Evolutionary conservation across 2,888 invertebrate species (phyloP), one percentile per base, ranked within the genome.

Genomic region (Lycophotia porphyrea): DNA sequence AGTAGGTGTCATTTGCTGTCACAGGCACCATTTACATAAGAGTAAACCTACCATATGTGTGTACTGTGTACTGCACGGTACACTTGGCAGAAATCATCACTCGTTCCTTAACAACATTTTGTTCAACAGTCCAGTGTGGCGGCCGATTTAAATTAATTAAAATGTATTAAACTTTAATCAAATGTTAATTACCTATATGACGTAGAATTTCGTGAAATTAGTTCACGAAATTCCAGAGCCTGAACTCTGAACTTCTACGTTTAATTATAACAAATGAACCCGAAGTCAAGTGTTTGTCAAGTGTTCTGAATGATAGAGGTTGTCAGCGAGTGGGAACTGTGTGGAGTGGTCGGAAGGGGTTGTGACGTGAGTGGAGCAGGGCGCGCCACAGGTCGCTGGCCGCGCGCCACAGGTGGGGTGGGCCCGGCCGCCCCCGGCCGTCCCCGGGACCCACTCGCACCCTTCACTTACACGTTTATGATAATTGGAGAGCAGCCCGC

Each of bases 381-480:
- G 85, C 81, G 89, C 85, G 89, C 91, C 87, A 90, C 90, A 89
- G 90, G 91, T 90, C 88, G 87, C 84, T 47, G 74, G 84, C 86
- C 80, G 81, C 84, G 79, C 63, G 87, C 91, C 74, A 91, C 91
- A 91, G 90, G 91, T 90, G 90, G 84, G 70, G 85, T 75, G 78
- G 47, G 55, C 64, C 27, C 74, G 31, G 42, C 58, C 66, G 34
- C 27, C 9, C 9, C 49, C 31, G n/a, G n/a, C n/a, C 24, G 24
- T n/a, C 39, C 64, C 27, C 18, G 44, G n/a, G 64, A 42, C 63
- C 15, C 24, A 13, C 47, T 11, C 68, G 61, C 71, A 65, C 81
- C 82, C 85, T 52, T 63, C 58, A 42, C 74, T 69, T 27, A 74
- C 71, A 65, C 82, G 63, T 77, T 84, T 80, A 80, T 80, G 63